These are phyloP conservation scores for Daphoenositta chrysoptera DNA, from an alignment of 2,113 vertebrate species.

Conservation along the genomic window DNA sequence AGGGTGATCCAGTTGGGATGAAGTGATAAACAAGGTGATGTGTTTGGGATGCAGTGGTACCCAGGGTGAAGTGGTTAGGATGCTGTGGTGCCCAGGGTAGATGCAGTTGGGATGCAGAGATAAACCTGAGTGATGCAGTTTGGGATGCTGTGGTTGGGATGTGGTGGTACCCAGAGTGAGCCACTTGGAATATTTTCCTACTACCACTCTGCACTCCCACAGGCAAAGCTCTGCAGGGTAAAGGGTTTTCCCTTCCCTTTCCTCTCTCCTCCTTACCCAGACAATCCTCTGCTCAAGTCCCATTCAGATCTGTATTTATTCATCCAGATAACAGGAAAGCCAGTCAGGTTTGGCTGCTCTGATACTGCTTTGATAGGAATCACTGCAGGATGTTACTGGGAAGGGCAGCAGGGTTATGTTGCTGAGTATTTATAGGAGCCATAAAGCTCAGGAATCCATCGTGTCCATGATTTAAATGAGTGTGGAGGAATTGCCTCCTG, in stretches of 20 bases:
- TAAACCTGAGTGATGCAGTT: too few relatives aligned
- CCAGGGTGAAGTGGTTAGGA: too few relatives aligned
- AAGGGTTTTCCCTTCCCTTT: neutral
- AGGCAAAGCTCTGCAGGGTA: neutral
- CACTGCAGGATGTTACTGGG: neutral
- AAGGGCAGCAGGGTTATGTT: neutral
- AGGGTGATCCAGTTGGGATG: neutral
- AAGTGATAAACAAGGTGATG: neutral
- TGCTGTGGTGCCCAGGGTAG: neutral
- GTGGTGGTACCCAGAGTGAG: neutral
- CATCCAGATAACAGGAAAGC: neutral
- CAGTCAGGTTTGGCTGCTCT: neutral
- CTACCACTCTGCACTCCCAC: rapidly evolving
- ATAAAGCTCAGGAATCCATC: neutral
- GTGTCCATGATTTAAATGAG: rapidly evolving
- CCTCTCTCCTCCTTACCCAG: neutral
- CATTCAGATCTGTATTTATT: rapidly evolving
- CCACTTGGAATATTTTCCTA: neutral
- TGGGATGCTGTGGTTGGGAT: neutral
- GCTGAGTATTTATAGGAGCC: neutral
- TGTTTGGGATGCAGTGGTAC: neutral
- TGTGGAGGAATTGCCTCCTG: neutral
- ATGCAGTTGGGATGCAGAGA: neutral
- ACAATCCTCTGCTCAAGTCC: neutral
- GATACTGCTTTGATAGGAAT: neutral